phyloP scores from a whole-genome alignment of 2,888 invertebrate species.

The Limenitis camilla region DNA sequence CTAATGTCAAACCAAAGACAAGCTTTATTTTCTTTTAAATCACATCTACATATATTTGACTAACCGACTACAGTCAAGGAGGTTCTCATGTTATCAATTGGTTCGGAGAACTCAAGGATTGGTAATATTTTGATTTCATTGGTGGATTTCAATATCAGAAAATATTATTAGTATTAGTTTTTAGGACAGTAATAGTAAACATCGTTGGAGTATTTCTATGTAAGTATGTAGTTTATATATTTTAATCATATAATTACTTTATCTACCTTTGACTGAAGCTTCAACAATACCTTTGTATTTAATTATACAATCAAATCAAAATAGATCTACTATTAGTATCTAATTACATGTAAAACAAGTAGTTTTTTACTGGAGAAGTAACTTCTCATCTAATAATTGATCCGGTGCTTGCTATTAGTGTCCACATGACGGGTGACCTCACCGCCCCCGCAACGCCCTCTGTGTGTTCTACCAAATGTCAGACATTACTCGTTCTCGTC shows the following conservation, averaged over 20 bases:
- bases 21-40: too few relatives aligned
- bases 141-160: background rate
- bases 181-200: background rate
- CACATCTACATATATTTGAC: too few relatives aligned
- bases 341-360: background rate
- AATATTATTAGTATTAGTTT: background rate
- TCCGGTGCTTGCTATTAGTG: background rate
- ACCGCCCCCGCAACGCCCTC: slow-evolving; percentile 4
- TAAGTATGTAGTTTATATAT: background rate
- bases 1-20: too few relatives aligned
- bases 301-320: too few relatives aligned
- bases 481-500: background rate
- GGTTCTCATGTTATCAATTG: too few relatives aligned
- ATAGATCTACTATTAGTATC: background rate
- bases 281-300: too few relatives aligned
- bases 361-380: background rate
- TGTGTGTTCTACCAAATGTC: background rate
- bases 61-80: too few relatives aligned
- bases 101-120: too few relatives aligned
- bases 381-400: background rate
- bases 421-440: background rate
- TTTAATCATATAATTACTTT: too few relatives aligned
- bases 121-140: too few relatives aligned
- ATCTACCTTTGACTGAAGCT: too few relatives aligned
- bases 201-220: background rate